Evolutionary conservation across 2,888 invertebrate species (phyloP).

Genomic region (Tyria jacobaeae): DNA sequence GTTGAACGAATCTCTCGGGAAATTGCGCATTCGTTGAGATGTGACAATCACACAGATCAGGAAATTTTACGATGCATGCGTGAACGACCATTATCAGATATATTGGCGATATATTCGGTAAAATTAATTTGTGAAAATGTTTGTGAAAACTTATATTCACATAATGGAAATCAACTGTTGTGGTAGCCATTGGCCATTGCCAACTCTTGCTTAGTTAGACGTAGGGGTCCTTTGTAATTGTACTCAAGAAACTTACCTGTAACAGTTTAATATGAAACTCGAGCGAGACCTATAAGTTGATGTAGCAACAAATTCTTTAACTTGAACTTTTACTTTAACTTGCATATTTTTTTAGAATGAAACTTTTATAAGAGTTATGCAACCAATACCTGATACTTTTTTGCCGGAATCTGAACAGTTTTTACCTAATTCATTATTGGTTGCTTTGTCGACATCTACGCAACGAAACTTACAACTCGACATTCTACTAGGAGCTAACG

Average conservation of each 20-base stretch:
- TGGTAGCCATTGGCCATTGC: too few species aligned
- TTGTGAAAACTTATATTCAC: too few species aligned
- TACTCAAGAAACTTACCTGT: too few species aligned
- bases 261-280: too few species aligned
- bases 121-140: constrained; percentile 9
- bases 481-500: constrained; percentile 89
- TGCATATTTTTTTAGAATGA: constrained; percentile 74
- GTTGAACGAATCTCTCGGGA: constrained; percentile 83
- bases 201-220: too few species aligned
- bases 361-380: constrained; percentile 86
- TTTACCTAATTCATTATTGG: constrained; percentile 84
- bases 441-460: constrained; percentile 82
- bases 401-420: constrained; percentile 87
- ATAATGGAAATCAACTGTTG: too few species aligned
- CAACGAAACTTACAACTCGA: constrained; percentile 87
- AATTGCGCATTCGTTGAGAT: constrained; percentile 85
- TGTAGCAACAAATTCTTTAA: too few species aligned
- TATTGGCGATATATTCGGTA: constrained; percentile 82
- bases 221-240: too few species aligned
- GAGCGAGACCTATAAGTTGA: too few species aligned
- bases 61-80: constrained; percentile 88
- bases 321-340: neutral
- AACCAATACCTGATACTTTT: constrained; percentile 88
- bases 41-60: constrained; percentile 77
- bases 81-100: constrained; percentile 86